phyloP scores from a whole-genome alignment of 2,888 invertebrate genomes.

The Rotaria magnacalcarata region DNA sequence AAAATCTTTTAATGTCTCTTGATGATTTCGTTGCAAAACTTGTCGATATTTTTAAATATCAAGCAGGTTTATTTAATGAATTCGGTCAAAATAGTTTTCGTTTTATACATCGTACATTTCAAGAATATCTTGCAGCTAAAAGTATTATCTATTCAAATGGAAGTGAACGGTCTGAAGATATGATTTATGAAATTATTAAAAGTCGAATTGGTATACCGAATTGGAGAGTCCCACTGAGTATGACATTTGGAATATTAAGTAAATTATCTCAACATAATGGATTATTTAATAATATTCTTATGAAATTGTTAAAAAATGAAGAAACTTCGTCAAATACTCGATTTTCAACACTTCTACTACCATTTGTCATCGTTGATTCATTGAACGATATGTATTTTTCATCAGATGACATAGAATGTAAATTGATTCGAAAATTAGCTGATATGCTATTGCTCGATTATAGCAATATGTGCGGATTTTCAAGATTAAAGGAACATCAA shows the following conservation, averaged over 20 bases:
- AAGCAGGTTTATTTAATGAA: too few species aligned
- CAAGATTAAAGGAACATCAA: not conserved
- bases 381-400: not conserved
- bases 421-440: not conserved
- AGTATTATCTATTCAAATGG: not conserved
- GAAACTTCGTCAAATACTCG: not conserved
- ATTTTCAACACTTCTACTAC: not conserved
- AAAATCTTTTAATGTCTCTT: not conserved
- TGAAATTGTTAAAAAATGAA: not conserved
- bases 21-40: not conserved
- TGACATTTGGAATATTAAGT: slow-evolving; percentile 1
- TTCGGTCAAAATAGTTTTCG: too few species aligned
- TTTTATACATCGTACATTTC: too few species aligned
- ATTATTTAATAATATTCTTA: not conserved
- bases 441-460: not conserved
- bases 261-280: not conserved
- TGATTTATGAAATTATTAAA: not conserved
- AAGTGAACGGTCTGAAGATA: not conserved
- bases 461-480: not conserved
- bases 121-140: not conserved
- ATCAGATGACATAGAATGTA: not conserved
- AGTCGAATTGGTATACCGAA: not conserved
- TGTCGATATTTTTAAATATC: not conserved
- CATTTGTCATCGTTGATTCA: not conserved
- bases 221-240: not conserved